Base-by-base conservation (phyloP, 64 coral and sea anemone genomes). In the Montipora capricornis region DNA sequence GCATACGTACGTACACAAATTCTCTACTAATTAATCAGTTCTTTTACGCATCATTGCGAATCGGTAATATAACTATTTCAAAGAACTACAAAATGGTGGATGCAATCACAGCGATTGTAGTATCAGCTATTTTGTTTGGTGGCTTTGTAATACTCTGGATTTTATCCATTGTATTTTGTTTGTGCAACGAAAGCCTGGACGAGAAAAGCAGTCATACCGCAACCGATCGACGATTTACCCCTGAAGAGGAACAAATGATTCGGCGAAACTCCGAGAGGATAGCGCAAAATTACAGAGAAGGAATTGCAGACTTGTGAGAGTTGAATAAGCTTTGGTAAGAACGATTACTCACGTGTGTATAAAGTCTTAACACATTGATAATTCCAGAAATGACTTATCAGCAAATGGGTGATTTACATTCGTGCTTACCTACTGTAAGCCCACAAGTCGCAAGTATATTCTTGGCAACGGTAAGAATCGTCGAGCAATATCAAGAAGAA, bases 171-270 rank as follows among this genome's bases (percentile, higher is more conserved):
- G 46, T 85, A 70, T 86, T 86, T 46, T 86, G 82, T 11, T 22
- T n/a, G 49, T 86, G 82, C 19, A 62, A 64, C 4, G 44, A 47
- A 50, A 47, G 44, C 7, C 20, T 15, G n/a, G 46, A 71, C 8
- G n/a, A n/a, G 19, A 50, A 47, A 71, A 46, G 5, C 5, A 47
- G 62, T 69, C n/a, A 67, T 71, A 4, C 16, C 4, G n/a, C n/a
- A 24, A 60, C 5, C 53, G 60, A 64, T 11, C 60, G 82, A 9
- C 82, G 82, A 5, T 86, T 86, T 13, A 86, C 64, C 10, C 82
- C 82, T 5, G 82, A 86, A 64, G 82, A 86, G 47, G 82, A 86
- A 49, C 62, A 45, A 70, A 86, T 86, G 82, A 86, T 86, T n/a
- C 66, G 82, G 3, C 82, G 66, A 71, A 70, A 86, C 46, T 86